phyloP scores from a whole-genome alignment of 2,888 invertebrate genomes.

The Lysandra coridon region DNA sequence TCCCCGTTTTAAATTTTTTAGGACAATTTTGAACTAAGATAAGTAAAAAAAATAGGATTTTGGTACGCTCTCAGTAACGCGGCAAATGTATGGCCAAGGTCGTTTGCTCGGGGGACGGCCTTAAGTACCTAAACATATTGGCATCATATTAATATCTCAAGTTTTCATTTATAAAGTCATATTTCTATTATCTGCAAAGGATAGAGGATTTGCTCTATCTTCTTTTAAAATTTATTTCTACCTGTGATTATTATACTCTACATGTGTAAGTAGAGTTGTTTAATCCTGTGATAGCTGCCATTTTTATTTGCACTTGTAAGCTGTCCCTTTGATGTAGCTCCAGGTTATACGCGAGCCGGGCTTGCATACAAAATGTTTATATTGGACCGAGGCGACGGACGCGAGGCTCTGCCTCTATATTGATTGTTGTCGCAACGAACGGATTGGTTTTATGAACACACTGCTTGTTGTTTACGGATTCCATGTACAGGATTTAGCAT shows the following conservation, averaged over 20 bases:
- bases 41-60: too few species aligned
- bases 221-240: background rate
- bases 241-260: background rate
- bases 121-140: background rate
- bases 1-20: too few species aligned
- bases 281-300: background rate
- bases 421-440: constrained; percentile 24
- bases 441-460: constrained; percentile 25
- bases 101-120: too few species aligned
- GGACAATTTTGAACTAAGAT: too few species aligned
- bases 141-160: background rate
- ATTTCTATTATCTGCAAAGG: background rate
- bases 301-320: background rate
- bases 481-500: background rate
- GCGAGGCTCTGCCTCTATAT: background rate
- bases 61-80: too few species aligned
- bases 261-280: background rate
- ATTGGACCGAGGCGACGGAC: constrained; percentile 1
- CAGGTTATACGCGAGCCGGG: background rate
- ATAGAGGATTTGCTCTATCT: background rate
- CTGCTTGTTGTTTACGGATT: background rate
- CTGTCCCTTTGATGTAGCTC: constrained; percentile 4
- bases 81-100: too few species aligned
- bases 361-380: constrained; percentile 12
- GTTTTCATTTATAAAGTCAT: background rate